A percentile compares a stretch with the other conserved stretches of the same genome.
Conservation (phyloP, 1,140 invertebrate species). For the Drosophila nigromelanica region DNA sequence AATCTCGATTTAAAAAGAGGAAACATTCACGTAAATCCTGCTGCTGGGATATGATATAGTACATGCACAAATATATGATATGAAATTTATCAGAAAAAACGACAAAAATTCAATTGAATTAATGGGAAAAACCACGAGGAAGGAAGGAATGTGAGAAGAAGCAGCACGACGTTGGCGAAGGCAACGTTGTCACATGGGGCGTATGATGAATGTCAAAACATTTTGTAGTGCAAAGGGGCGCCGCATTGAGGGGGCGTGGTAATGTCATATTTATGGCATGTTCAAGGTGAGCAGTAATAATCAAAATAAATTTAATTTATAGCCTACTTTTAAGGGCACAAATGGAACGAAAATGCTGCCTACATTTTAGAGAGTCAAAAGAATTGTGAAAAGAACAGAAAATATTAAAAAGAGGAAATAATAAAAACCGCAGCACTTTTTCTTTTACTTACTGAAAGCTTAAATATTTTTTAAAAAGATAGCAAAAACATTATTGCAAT, state of each 20-base stretch:
- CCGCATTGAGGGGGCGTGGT: background rate
- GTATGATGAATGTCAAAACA: conserved; percentile 53
- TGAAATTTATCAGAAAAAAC: conserved; percentile 26
- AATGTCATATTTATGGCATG: conserved; percentile 39
- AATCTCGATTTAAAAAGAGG: conserved; percentile 29
- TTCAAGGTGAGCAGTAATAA: conserved; percentile 7
- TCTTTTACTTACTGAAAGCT: no score
- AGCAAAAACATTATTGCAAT: no score
- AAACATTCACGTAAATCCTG: conserved; percentile 8
- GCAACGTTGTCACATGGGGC: conserved; percentile 14
- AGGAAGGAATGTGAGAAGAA: background rate
- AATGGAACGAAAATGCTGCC: background rate
- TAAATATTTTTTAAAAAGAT: no score
- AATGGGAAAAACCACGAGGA: conserved; percentile 24
- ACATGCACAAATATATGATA: conserved; percentile 12
- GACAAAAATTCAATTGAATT: conserved; percentile 53
- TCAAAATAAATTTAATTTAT: conserved; percentile 30
- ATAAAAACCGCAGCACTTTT: no score
- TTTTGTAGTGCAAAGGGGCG: conserved; percentile 11
- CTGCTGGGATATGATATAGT: conserved; percentile 6
- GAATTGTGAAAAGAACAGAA: no score
- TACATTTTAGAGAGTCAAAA: background rate
- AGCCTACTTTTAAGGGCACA: conserved; percentile 25
- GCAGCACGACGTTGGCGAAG: background rate
- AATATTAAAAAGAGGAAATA: no score